These are phyloP conservation scores for Lipophrys pholis DNA, from an alignment of 2,113 vertebrate genomes.

Conservation along the genomic window DNA sequence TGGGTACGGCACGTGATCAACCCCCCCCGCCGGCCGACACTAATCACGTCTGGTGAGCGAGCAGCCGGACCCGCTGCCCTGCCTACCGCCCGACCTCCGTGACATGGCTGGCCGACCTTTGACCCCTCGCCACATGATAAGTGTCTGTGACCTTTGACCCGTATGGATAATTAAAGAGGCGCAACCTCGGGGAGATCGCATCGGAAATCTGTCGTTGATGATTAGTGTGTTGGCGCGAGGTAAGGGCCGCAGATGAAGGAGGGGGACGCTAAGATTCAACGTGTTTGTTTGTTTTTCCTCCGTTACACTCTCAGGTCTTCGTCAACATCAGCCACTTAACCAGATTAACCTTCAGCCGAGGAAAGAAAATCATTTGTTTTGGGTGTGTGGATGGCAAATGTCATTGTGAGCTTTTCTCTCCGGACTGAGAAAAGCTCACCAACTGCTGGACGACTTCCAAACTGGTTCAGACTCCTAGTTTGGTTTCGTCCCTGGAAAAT, in stretches of 20 bases:
- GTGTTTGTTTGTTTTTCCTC: constrained; percentile 11
- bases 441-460: too few species aligned
- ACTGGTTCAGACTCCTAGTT: too few species aligned
- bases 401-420: too few species aligned
- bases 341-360: too few species aligned
- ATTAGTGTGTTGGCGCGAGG: constrained; percentile 71
- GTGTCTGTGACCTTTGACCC: constrained; percentile 82
- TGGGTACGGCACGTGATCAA: constrained; percentile 12
- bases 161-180: constrained; percentile 83
- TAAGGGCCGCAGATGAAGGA: constrained; percentile 47
- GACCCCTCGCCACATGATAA: constrained; percentile 75
- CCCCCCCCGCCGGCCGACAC: constrained; percentile 45
- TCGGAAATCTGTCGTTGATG: constrained; percentile 66
- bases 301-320: too few species aligned
- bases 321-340: too few species aligned
- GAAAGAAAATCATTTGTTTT: too few species aligned
- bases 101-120: constrained; percentile 68
- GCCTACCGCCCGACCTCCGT: constrained; percentile 65
- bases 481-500: too few species aligned
- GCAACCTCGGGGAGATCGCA: constrained; percentile 63
- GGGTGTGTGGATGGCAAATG: too few species aligned
- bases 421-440: too few species aligned
- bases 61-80: constrained; percentile 49
- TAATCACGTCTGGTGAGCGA: constrained; percentile 71
- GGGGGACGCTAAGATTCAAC: background rate